These are phyloP conservation scores for Megalops atlanticus DNA, from an alignment of 2,113 vertebrate genomes.

Conservation along the genomic window DNA sequence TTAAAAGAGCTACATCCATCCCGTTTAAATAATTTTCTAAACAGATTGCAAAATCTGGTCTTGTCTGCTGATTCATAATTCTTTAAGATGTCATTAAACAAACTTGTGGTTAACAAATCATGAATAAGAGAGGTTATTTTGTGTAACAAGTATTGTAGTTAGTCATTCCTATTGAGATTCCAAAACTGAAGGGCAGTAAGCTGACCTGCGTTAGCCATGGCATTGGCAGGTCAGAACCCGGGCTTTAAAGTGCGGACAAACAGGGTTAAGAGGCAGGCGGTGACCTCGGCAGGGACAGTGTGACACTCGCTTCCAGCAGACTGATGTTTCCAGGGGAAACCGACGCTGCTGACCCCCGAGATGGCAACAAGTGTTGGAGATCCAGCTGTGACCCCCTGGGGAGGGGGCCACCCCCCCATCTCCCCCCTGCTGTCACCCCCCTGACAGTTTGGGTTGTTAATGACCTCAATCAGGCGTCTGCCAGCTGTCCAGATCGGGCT, in stretches of 20 bases:
- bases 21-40: background rate
- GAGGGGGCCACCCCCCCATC: conserved; percentile 73
- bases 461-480: conserved; percentile 75
- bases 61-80: background rate
- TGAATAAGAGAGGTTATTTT: too few species aligned
- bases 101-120: too few species aligned
- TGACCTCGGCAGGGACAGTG: background rate
- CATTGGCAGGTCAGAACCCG: too few species aligned
- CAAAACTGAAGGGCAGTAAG: too few species aligned
- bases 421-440: conserved; percentile 76
- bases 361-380: conserved; percentile 25
- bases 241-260: background rate
- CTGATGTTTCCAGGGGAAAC: background rate
- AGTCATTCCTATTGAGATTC: too few species aligned
- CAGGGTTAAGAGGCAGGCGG: background rate
- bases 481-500: conserved; percentile 71
- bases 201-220: too few species aligned
- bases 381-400: conserved; percentile 74
- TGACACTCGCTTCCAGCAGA: background rate
- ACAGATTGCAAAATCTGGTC: background rate
- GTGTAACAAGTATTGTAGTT: too few species aligned
- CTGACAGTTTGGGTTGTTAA: conserved; percentile 75
- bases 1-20: background rate
- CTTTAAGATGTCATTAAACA: background rate
- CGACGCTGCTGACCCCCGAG: conserved; percentile 1